Base-by-base conservation (phyloP, 2,113 vertebrate species). In the Isichthys henryi region DNA sequence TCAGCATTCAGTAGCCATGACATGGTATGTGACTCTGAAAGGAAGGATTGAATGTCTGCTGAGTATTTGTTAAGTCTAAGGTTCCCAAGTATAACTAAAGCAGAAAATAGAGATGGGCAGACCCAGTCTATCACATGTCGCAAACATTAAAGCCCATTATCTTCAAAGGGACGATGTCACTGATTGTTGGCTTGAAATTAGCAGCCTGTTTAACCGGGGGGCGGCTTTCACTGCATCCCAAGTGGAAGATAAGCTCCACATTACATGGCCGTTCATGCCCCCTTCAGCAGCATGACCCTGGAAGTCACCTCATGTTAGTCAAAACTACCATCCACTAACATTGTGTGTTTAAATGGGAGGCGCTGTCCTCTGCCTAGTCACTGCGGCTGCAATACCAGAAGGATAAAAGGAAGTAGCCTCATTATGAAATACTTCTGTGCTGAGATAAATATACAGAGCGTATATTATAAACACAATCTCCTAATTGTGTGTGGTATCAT, bases 361-460 rank as follows among this genome's bases (percentile, higher is more conserved):
- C 19, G 77, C 43, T 27, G 23, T 45, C 1, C 31, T 53, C 58
- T 17, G 17, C 35, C 58, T 87, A 87, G 86, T 87, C 89, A 74
- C 58, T 27, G 43, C 9, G 10, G 27, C 19, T 39, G 84, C 46
- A 74, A 87, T 86, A 92, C 87, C 52, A 94, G 84, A 91, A 88
- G 90, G 50, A 91, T 91, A 89, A 85, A 77, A 84, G 90, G 85
- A 94, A 92, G 92, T 91, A 91, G 88, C 90, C 93, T 70, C 66
- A 74, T 35, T 35, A 86, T 35, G 66, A 27, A 74, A 35, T 35
- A 74, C 66, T 74, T 74, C 3, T 13, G 11, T 74, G n/a, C 15
- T 74, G 11, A 74, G 90, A 91, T 92, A 93, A 88, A 91, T 90
- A 19, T 74, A 88, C 89, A 99, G 0, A 97, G 3, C 9, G 1